Evolutionary conservation across 2,888 invertebrate species (phyloP).

Genomic region (Drosophila vallismaia): DNA sequence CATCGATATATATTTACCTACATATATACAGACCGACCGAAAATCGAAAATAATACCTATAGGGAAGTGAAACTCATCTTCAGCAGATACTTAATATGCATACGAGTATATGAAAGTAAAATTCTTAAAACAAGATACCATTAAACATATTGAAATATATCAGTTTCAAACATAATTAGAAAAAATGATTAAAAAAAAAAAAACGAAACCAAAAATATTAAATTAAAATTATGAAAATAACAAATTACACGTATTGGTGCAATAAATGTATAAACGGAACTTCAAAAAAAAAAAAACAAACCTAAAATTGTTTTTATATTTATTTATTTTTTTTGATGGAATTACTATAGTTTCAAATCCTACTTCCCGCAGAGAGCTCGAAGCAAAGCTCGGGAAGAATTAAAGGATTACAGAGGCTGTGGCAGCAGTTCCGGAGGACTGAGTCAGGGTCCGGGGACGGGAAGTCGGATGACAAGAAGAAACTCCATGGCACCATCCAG

Average conservation of each 20-base stretch:
- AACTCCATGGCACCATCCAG: constrained; percentile 47
- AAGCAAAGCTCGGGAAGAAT: background rate
- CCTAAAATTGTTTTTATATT: constrained; percentile 31
- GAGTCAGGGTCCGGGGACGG: background rate
- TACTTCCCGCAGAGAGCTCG: background rate
- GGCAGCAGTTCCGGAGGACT: constrained; percentile 40
- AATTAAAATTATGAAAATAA: constrained; percentile 35
- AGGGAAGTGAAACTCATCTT: constrained; percentile 12
- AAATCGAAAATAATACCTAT: constrained; percentile 29
- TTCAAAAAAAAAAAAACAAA: constrained; percentile 47
- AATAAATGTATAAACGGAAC: constrained; percentile 83
- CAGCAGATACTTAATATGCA: constrained; percentile 45
- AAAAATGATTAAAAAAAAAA: constrained; percentile 22
- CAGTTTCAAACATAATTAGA: constrained; percentile 68
- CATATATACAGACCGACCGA: constrained; percentile 50
- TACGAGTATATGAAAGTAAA: constrained; percentile 47
- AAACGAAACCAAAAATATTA: constrained; percentile 37
- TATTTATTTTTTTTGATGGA: constrained; percentile 23
- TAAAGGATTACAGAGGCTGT: constrained; percentile 34
- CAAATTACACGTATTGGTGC: constrained; percentile 74
- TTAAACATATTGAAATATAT: constrained; percentile 71
- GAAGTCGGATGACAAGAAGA: constrained; percentile 2
- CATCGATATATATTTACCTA: constrained; percentile 70
- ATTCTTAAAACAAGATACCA: constrained; percentile 56
- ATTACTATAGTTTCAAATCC: background rate